Percentiles rank a stretch among this genome's conserved stretches.
These are phyloP conservation scores for Zapornia atra DNA, from an alignment of 2,113 vertebrate genomes.

Conservation along the genomic window DNA sequence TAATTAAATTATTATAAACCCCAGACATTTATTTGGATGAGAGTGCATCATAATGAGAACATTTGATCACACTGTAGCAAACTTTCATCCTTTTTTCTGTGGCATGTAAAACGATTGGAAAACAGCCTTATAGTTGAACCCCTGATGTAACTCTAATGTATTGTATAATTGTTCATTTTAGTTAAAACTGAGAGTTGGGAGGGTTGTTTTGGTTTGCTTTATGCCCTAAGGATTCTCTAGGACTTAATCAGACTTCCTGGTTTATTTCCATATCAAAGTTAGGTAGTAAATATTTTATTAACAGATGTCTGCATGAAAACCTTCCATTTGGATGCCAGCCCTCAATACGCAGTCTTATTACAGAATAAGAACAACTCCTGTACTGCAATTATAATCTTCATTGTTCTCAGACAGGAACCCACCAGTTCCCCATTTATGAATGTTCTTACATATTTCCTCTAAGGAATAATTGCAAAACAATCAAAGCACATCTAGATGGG, in stretches of 20 bases:
- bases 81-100: neutral
- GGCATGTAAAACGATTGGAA: neutral
- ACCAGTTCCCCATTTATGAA: conserved; percentile 42
- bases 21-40: neutral
- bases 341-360: neutral
- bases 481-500: conserved; percentile 48
- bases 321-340: conserved; percentile 44
- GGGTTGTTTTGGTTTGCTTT: neutral
- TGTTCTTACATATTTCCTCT: conserved; percentile 40
- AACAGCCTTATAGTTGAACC: neutral
- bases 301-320: conserved; percentile 28
- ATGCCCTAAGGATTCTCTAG: neutral
- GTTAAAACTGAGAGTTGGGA: neutral
- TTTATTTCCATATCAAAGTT: conserved; percentile 57
- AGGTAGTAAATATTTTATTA: conserved; percentile 64
- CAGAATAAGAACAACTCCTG: conserved; percentile 23
- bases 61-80: neutral
- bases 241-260: neutral
- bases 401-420: conserved; percentile 59
- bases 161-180: neutral
- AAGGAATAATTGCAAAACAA: conserved; percentile 50
- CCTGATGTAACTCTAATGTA: neutral
- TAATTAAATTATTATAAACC: conserved; percentile 7
- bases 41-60: neutral
- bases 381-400: conserved; percentile 11